Conservation (phyloP, 2,113 vertebrate species). For the Oreochromis spilurus region DNA sequence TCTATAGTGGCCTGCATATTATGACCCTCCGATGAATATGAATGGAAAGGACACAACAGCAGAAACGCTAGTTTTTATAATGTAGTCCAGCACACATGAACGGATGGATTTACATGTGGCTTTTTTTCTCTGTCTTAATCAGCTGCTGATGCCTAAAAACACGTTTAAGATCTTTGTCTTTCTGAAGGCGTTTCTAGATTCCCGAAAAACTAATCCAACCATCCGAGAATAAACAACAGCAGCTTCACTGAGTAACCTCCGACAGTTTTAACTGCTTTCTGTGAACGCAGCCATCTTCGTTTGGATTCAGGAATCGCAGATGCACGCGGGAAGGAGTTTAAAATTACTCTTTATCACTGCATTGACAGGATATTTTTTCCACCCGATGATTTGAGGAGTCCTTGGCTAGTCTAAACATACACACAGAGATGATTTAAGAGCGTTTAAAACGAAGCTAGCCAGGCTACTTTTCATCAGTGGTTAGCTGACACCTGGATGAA, state of each 20-base stretch:
- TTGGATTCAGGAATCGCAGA: not conserved
- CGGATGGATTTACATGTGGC: no score
- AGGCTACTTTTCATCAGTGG: not conserved
- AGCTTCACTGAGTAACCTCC: fast-evolving
- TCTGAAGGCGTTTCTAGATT: not conserved
- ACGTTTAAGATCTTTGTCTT: not conserved
- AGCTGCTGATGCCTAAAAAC: not conserved
- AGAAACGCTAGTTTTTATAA: not conserved
- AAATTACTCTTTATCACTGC: not conserved
- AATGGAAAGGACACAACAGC: not conserved
- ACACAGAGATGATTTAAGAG: fast-evolving
- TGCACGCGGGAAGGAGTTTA: fast-evolving
- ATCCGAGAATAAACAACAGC: not conserved
- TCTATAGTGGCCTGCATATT: fast-evolving
- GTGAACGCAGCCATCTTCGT: fast-evolving
- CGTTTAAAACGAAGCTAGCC: not conserved
- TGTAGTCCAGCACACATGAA: not conserved
- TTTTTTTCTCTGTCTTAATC: not conserved
- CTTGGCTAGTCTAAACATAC: not conserved
- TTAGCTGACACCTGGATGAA: not conserved
- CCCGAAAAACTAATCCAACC: not conserved
- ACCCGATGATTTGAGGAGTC: not conserved
- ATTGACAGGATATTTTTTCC: not conserved
- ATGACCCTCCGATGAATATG: not conserved
- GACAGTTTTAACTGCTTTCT: not conserved